phyloP scores from a whole-genome alignment of 2,113 vertebrate genomes.

The Desmodus rotundus region DNA sequence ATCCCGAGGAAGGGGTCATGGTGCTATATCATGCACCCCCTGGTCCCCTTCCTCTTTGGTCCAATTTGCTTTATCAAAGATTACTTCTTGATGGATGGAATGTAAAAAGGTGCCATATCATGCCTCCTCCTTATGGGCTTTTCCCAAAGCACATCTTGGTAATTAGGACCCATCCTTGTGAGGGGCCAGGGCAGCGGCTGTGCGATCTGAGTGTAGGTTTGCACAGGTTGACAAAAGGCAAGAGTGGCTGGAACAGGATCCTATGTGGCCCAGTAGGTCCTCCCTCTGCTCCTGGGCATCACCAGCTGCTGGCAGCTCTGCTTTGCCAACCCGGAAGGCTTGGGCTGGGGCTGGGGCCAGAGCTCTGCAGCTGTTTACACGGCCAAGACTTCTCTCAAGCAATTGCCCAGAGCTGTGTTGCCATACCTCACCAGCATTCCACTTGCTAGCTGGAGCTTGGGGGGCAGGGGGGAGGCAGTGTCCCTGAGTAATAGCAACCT shows the following conservation, averaged over 20 bases:
- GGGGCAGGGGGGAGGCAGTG: no score
- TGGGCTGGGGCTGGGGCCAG: not conserved
- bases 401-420: not conserved
- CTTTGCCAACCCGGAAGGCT: not conserved
- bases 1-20: not conserved
- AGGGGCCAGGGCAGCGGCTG: not conserved
- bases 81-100: not conserved
- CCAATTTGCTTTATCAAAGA: not conserved
- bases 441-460: not conserved
- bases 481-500: not conserved
- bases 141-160: not conserved
- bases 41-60: not conserved
- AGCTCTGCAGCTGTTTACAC: not conserved
- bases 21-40: no score
- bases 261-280: no score
- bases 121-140: not conserved
- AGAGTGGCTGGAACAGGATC: not conserved
- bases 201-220: not conserved
- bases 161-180: not conserved
- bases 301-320: not conserved
- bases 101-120: not conserved
- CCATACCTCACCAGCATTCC: not conserved
- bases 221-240: not conserved
- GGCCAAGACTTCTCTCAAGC: not conserved
- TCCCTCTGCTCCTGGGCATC: not conserved